Evolutionary conservation across 2,888 invertebrate species (phyloP).

Genomic region (Acronicta leporina): DNA sequence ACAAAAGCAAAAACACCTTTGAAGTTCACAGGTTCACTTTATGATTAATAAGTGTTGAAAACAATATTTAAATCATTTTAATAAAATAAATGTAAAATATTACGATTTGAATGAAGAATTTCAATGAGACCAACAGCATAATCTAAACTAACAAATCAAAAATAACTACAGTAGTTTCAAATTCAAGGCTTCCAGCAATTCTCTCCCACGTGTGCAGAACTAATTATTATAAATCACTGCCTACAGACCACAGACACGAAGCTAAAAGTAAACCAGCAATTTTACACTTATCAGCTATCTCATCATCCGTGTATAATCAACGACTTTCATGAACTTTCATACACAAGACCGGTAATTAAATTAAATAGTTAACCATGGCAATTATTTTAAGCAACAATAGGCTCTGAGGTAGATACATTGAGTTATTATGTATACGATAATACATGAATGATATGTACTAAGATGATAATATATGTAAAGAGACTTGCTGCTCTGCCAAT

Average conservation of each 20-base stretch:
- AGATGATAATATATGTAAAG: neutral
- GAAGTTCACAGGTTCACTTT: too few relatives aligned
- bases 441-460: too few relatives aligned
- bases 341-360: constrained; percentile 24
- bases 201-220: constrained; percentile 27
- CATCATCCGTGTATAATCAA: constrained; percentile 22
- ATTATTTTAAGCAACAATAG: constrained; percentile 35
- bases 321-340: constrained; percentile 43
- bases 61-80: too few relatives aligned
- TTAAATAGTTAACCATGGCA: constrained; percentile 18
- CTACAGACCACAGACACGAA: constrained; percentile 15
- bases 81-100: too few relatives aligned
- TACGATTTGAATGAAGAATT: neutral
- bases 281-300: constrained; percentile 31
- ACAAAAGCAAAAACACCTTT: too few relatives aligned
- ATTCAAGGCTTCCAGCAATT: constrained; percentile 17
- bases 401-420: constrained; percentile 4
- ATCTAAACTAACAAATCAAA: neutral
- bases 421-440: neutral
- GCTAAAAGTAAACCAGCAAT: constrained; percentile 31
- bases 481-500: too few relatives aligned
- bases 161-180: constrained; percentile 4
- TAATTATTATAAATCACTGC: constrained; percentile 36
- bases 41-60: too few relatives aligned
- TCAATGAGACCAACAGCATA: constrained; percentile 4